Evolutionary conservation across 2,888 invertebrate genomes (phyloP).

Genomic region (Chloromyia formosa): DNA sequence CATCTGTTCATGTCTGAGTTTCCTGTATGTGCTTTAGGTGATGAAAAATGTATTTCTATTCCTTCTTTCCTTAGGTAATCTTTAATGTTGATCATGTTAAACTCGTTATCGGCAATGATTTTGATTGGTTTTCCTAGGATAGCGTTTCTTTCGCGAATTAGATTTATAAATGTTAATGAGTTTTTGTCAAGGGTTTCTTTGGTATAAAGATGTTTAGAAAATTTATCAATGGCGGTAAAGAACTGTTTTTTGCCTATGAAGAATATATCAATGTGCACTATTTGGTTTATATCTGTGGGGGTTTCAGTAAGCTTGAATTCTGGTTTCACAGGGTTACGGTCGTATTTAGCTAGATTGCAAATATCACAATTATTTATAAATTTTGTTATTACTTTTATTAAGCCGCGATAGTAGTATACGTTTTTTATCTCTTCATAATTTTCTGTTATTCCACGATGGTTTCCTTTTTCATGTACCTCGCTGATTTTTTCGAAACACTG

Average conservation of each 20-base stretch:
- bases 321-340: too few species aligned
- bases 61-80: too few species aligned
- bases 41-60: too few species aligned
- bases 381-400: too few species aligned
- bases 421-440: too few species aligned
- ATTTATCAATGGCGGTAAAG: neutral
- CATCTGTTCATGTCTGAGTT: neutral
- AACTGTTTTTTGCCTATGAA: too few species aligned
- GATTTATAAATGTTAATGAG: neutral
- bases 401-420: neutral
- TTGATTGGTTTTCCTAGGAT: neutral
- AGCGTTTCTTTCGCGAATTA: neutral
- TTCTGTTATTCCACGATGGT: neutral
- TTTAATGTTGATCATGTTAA: neutral
- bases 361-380: neutral
- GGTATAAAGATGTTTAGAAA: neutral
- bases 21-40: too few species aligned
- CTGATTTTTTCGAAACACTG: neutral
- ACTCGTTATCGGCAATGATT: neutral
- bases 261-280: too few species aligned
- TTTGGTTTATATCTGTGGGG: too few species aligned
- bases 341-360: too few species aligned
- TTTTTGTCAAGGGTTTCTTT: too few species aligned
- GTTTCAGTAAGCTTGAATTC: too few species aligned
- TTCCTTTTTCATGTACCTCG: neutral